Conservation (phyloP, 2,113 vertebrate genomes). For the Corythoichthys haematopterus region DNA sequence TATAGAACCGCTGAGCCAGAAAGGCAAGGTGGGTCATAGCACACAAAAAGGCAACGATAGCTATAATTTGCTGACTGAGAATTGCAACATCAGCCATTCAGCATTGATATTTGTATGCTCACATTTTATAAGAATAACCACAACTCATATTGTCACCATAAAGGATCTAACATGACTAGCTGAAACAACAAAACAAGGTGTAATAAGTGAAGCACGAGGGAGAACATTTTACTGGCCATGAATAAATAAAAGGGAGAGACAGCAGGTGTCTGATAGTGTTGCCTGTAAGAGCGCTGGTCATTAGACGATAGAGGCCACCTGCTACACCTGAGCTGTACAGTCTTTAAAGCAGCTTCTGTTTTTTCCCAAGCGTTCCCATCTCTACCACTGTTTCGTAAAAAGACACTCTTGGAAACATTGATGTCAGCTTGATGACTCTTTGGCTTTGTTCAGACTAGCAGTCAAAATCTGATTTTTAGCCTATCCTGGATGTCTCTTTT, state of each 20-base stretch:
- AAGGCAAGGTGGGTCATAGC: conserved; percentile 83
- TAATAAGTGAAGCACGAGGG: conserved; percentile 60
- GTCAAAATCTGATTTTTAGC: too few relatives aligned
- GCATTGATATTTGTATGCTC: background rate
- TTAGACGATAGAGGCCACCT: conserved; percentile 70
- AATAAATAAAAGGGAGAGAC: conserved; percentile 68
- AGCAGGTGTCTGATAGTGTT: conserved; percentile 72
- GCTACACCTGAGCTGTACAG: conserved; percentile 52
- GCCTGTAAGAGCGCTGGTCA: conserved; percentile 59
- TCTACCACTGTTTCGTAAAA: too few relatives aligned
- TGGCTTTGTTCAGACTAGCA: too few relatives aligned
- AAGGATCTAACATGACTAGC: conserved; percentile 9
- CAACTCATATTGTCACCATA: background rate
- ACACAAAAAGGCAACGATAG: background rate
- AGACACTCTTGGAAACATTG: too few relatives aligned
- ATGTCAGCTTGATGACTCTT: too few relatives aligned
- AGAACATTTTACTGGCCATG: conserved; percentile 54
- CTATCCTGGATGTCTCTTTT: too few relatives aligned
- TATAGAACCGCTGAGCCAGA: conserved; percentile 86
- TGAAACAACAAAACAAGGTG: conserved; percentile 37
- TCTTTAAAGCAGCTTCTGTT: conserved; percentile 30
- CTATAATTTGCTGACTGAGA: background rate
- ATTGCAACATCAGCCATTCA: background rate
- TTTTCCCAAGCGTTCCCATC: background rate
- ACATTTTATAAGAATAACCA: background rate